phyloP scores from a whole-genome alignment of 2,797 vertebrate genomes.

The Melanotaenia trifasciata region DNA sequence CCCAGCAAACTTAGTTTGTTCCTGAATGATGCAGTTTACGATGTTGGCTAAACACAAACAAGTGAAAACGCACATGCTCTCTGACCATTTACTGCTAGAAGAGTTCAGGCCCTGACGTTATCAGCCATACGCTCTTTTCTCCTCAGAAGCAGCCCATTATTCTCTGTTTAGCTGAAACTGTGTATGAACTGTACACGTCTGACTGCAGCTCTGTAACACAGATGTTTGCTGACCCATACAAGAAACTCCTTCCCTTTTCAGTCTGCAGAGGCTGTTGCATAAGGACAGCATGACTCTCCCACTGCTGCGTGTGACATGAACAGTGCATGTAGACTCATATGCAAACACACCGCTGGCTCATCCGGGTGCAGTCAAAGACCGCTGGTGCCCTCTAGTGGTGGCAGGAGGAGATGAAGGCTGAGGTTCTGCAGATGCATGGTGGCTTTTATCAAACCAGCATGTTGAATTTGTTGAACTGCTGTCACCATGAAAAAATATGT shows the following conservation, averaged over 20 bases:
- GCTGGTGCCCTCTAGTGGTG: slow-evolving; percentile 72
- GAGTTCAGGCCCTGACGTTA: neutral
- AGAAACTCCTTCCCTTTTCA: slow-evolving; percentile 6
- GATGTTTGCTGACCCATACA: slow-evolving; percentile 18
- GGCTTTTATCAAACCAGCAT: too few relatives aligned
- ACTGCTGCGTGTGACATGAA: slow-evolving; percentile 22
- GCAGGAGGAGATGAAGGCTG: neutral
- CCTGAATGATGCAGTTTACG: neutral
- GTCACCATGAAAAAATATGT: too few relatives aligned
- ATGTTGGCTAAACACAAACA: too few relatives aligned
- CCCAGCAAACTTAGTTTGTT: neutral
- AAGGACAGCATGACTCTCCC: slow-evolving; percentile 20
- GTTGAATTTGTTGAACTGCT: too few relatives aligned
- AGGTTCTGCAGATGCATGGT: too few relatives aligned
- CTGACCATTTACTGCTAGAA: too few relatives aligned
- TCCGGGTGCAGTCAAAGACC: slow-evolving; percentile 33
- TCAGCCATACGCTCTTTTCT: too few relatives aligned
- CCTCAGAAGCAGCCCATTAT: neutral
- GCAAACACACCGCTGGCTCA: neutral
- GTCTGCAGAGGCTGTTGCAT: slow-evolving; percentile 30
- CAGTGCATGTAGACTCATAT: slow-evolving; percentile 24
- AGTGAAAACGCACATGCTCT: neutral
- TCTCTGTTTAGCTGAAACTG: neutral
- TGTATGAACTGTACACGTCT: neutral
- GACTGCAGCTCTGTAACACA: neutral